These are phyloP conservation scores for Stenopsyche tienmushanensis DNA, from an alignment of 1,140 invertebrate genomes.

Conservation along the genomic window DNA sequence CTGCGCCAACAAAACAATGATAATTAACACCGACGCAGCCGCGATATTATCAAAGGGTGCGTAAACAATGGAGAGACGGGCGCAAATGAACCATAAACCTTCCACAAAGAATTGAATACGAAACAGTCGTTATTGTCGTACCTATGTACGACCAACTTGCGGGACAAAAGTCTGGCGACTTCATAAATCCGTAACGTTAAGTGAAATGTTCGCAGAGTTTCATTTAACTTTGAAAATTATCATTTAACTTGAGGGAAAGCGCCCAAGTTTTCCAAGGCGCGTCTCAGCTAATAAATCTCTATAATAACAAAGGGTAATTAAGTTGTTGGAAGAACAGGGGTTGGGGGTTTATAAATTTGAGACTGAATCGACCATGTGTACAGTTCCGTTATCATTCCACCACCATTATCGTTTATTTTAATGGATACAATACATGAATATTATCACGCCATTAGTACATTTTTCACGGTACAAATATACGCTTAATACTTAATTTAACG, in stretches of 20 bases:
- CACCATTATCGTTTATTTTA: background rate
- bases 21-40: background rate
- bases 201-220: slow-evolving; percentile 39
- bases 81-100: background rate
- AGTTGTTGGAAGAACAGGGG: slow-evolving; percentile 14
- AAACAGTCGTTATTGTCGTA: background rate
- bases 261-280: slow-evolving; percentile 23
- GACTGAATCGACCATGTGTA: slow-evolving; percentile 4
- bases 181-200: slow-evolving; percentile 38
- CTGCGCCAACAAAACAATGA: background rate
- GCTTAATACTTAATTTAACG: too few species aligned
- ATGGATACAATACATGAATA: background rate
- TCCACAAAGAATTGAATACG: background rate
- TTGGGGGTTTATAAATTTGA: background rate
- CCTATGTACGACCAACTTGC: background rate
- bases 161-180: slow-evolving; percentile 30
- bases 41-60: background rate
- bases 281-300: slow-evolving; percentile 36
- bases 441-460: background rate
- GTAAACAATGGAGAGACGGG: background rate
- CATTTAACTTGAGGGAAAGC: slow-evolving; percentile 39
- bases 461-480: too few species aligned
- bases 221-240: slow-evolving; percentile 42
- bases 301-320: slow-evolving; percentile 39
- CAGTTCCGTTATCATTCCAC: background rate